Conservation (phyloP, 2,797 vertebrate genomes). For the Galaxias olidus region DNA sequence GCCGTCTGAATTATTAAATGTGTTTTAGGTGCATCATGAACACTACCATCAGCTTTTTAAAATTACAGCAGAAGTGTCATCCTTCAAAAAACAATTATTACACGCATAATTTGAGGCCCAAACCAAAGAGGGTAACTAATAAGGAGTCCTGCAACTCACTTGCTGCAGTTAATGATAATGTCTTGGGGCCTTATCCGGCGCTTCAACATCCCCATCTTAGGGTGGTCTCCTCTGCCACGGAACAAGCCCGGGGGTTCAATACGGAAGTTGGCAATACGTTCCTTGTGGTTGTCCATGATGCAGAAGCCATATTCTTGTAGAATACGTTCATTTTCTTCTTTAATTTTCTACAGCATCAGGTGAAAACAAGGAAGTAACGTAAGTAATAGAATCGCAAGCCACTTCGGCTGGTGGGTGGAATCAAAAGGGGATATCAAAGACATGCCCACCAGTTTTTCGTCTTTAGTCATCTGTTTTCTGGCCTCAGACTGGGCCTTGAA, state of each 20-base stretch:
- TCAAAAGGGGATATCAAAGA: not conserved
- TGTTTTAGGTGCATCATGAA: too few species aligned
- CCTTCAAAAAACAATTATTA: too few species aligned
- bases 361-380: too few species aligned
- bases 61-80: too few species aligned
- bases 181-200: conserved; percentile 90
- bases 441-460: conserved; percentile 91
- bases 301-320: conserved; percentile 94
- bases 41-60: too few species aligned
- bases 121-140: too few species aligned
- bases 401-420: too few species aligned
- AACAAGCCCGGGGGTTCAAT: conserved; percentile 97
- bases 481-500: conserved; percentile 96
- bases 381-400: too few species aligned
- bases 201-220: conserved; percentile 99
- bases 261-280: conserved; percentile 97
- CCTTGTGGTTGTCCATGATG: conserved; percentile 97
- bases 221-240: conserved; percentile 94
- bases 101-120: too few species aligned
- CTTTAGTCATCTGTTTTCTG: conserved; percentile 94
- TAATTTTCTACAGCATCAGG: conserved; percentile 84
- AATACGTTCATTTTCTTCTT: conserved; percentile 90
- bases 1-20: too few species aligned
- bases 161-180: conserved; percentile 98
- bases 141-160: conserved; percentile 73